A percentile compares a stretch with the other conserved stretches of the same genome.
These are phyloP conservation scores for Leucozona laternaria DNA, from an alignment of 2,888 invertebrate genomes.

Conservation along the genomic window DNA sequence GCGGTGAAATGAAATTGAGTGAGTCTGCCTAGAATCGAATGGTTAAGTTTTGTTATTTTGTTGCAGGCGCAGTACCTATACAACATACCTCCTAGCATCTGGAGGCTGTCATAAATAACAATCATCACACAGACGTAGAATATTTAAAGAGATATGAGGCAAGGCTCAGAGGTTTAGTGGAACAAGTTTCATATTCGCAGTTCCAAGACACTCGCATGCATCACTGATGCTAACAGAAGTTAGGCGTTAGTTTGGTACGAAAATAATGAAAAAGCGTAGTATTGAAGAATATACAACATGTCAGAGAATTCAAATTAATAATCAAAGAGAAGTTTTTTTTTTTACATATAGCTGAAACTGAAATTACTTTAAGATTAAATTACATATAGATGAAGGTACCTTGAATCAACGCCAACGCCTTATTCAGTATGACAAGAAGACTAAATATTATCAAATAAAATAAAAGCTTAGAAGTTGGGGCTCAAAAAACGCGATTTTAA, in stretches of 20 bases:
- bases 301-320: conserved; percentile 1
- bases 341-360: neutral
- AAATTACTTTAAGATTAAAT: neutral
- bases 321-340: neutral
- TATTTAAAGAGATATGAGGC: conserved; percentile 47
- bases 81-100: conserved; percentile 16
- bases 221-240: conserved; percentile 6
- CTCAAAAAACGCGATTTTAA: too few relatives aligned
- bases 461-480: too few relatives aligned
- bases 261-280: neutral
- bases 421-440: neutral
- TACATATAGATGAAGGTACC: too few relatives aligned
- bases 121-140: conserved; percentile 65
- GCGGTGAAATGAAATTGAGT: conserved; percentile 46
- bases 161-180: conserved; percentile 19
- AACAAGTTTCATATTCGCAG: conserved; percentile 34
- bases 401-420: neutral
- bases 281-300: neutral
- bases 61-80: neutral
- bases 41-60: neutral
- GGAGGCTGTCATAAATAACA: conserved; percentile 71
- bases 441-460: too few relatives aligned
- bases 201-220: neutral
- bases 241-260: neutral
- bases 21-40: conserved; percentile 61